Base-by-base conservation (phyloP, 2,888 invertebrate species). In the Eupithecia pulchellata region DNA sequence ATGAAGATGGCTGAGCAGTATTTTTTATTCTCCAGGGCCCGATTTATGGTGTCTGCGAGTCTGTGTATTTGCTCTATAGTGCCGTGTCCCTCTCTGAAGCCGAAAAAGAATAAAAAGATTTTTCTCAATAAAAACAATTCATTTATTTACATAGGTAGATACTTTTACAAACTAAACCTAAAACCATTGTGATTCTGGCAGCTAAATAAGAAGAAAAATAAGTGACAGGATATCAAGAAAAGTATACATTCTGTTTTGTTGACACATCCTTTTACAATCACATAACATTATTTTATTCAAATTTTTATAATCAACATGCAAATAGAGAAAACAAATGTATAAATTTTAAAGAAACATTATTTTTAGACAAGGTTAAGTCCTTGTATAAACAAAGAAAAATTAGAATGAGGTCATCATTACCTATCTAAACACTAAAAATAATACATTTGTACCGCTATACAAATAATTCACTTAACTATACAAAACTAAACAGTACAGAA, bases 121-220 rank as follows among this genome's bases (percentile, higher is more conserved):
- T 68, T 62, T 67, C 11, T 72, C 64, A 72, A 62, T 80, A 61
- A 79, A 79, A 79, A 79, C 78, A 73, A 62, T 57, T 63, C 55
- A 69, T 84, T 85, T 84, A 85, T 85, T 83, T 75, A 78, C 78
- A 78, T 66, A 25, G 2, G 11, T 52, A 25, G 2, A 4, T 52
- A 55, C 55, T 66, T 70, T 64, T 68, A 66, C 67, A 63, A 77
- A 77, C 73, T 57, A 65, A 63, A 77, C 76, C 73, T 57, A 65
- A 73, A 74, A 76, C 69, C 73, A 74, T 77, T 79, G 78, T 77
- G 77, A 78, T 78, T 72, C 73, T 74, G 74, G 73, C 64, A 65
- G 70, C 71, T 66, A 74, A 70, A 70, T 68, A 34, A 66, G 30
- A 74, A 63, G 39, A 67, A 72, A 74, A 65, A 42, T 47, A 47